Evolutionary conservation across 2,888 invertebrate species (phyloP).

Genomic region (Amphiduros pacificus): DNA sequence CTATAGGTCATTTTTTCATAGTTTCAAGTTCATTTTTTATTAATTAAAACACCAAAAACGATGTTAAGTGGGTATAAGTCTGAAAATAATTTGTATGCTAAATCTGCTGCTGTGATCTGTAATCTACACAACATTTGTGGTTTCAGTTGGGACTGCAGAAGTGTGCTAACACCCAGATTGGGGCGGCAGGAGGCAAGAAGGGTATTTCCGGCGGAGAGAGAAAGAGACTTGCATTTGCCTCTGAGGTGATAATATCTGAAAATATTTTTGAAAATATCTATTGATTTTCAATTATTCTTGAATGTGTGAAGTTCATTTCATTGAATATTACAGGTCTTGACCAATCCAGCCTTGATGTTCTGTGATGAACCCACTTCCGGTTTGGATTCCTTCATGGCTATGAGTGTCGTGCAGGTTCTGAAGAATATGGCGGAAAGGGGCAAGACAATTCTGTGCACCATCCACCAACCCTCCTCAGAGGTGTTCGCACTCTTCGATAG

Average conservation of each 20-base stretch:
- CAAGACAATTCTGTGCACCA: slow-evolving; percentile 88
- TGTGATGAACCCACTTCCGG: slow-evolving; percentile 98
- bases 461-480: slow-evolving; percentile 88
- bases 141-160: slow-evolving; percentile 79
- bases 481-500: slow-evolving; percentile 84
- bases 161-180: slow-evolving; percentile 89
- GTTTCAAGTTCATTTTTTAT: no score
- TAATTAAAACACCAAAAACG: no score
- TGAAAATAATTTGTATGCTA: no score
- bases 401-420: slow-evolving; percentile 81
- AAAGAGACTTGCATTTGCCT: slow-evolving; percentile 92
- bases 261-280: background rate
- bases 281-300: background rate
- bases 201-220: slow-evolving; percentile 96
- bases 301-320: background rate
- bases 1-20: no score
- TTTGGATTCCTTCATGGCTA: slow-evolving; percentile 94
- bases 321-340: slow-evolving; percentile 70
- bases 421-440: slow-evolving; percentile 67
- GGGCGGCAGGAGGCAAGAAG: slow-evolving; percentile 82
- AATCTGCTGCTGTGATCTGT: no score
- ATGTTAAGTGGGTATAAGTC: no score
- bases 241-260: slow-evolving; percentile 70
- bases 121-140: no score
- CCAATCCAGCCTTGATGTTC: slow-evolving; percentile 91